Base-by-base conservation (phyloP, 2,888 invertebrate species). In the Yponomeuta sedellus region DNA sequence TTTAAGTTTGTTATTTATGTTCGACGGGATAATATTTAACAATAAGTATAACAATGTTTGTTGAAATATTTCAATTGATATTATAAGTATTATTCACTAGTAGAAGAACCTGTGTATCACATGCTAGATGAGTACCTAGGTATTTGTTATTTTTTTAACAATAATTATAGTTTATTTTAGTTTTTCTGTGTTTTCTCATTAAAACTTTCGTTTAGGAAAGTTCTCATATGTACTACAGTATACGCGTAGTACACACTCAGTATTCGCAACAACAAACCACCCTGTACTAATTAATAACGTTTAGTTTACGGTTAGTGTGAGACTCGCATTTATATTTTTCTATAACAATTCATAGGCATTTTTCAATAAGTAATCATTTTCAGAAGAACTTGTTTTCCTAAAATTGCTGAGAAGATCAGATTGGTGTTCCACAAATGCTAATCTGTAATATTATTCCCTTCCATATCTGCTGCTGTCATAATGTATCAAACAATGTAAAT, bases 51-150 rank as follows among this genome's bases (percentile, higher is more conserved):
- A 75, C 74, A 72, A n/a, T 78, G 78, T 75, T 75, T 73, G 70
- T 73, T 75, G 73, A 25, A 61, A 20, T 76, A 77, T 81, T 76
- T 78, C 78, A 74, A 75, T 77, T 63, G 73, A 78, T 81, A 80
- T 80, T 83, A 77, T 78, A 79, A 81, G 71, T 72, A 72, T 72
- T 74, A 73, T 71, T 68, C 72, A 73, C 72, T 70, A 75, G 73
- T 74, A 76, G 73, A 76, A 71, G 72, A 76, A 76, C 71, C 76
- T 72, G 74, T 75, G 78, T 80, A 79, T 80, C 78, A 78, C 76
- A 78, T 75, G 74, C 34, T 34, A 28, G 12, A 11, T 63, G n/a
- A 63, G 10, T 63, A 39, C 19, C 19, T 39, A 63, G 40, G 52
- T 52, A 12, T 63, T 63, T 61, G 61, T 61, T 61, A 34, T 25